These are phyloP conservation scores for Orchestia grillus DNA, from an alignment of 1,140 invertebrate species.

Conservation along the genomic window DNA sequence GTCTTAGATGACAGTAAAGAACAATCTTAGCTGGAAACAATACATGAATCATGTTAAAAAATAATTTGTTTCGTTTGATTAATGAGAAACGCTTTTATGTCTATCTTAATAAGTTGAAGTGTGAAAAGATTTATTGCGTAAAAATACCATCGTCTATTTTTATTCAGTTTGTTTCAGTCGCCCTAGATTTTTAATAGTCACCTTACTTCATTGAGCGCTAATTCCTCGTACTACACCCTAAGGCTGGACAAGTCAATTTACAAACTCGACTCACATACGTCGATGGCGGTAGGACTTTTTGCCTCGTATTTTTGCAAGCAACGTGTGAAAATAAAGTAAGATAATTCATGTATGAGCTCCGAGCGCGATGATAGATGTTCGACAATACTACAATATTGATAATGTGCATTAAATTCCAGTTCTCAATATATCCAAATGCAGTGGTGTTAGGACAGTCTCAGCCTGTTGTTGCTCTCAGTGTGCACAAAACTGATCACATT, in stretches of 20 bases:
- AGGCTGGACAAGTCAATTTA: neutral
- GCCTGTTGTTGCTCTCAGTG: too few relatives aligned
- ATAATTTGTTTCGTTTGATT: neutral
- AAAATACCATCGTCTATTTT: neutral
- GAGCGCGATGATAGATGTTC: neutral
- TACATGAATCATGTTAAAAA: neutral
- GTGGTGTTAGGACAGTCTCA: too few relatives aligned
- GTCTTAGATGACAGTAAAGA: neutral
- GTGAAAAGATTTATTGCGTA: neutral
- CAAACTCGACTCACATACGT: neutral
- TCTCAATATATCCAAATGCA: neutral
- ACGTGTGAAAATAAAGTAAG: neutral
- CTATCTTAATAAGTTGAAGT: too few relatives aligned
- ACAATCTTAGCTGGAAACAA: neutral
- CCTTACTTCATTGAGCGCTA: neutral
- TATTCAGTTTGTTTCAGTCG: neutral
- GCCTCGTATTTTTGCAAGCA: neutral
- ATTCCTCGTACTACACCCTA: neutral
- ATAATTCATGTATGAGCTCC: neutral
- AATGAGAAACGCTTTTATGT: neutral
- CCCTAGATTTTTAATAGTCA: neutral
- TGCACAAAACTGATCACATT: too few relatives aligned
- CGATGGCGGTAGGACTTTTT: neutral
- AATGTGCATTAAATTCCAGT: neutral
- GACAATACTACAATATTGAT: neutral